phyloP scores from a whole-genome alignment of 2,113 vertebrate species.

The Dasyornis broadbenti region DNA sequence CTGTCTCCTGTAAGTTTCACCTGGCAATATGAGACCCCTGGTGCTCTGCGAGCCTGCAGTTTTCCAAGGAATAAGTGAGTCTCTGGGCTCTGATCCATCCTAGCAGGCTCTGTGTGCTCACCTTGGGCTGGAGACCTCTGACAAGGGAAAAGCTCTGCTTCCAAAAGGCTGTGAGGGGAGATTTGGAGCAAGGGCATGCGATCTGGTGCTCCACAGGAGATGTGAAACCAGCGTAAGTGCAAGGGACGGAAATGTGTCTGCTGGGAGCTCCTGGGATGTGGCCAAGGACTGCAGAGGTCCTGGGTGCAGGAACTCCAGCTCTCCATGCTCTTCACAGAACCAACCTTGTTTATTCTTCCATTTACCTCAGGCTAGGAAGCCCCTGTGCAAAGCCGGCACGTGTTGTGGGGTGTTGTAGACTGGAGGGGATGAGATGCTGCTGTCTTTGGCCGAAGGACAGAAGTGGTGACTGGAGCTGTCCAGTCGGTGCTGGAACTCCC shows the following conservation, averaged over 20 bases:
- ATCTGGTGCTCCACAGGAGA: background rate
- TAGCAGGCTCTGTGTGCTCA: rapidly evolving
- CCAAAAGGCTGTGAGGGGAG: background rate
- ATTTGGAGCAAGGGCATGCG: background rate
- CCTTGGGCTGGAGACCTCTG: background rate
- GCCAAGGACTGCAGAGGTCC: background rate
- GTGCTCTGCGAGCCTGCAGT: background rate
- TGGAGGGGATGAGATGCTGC: background rate
- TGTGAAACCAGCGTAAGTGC: background rate
- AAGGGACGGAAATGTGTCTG: background rate
- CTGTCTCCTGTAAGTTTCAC: background rate
- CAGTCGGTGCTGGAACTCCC: background rate
- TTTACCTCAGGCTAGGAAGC: background rate
- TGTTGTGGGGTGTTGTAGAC: too few relatives aligned
- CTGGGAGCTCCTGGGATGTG: rapidly evolving
- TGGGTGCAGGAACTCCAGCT: background rate
- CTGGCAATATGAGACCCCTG: rapidly evolving
- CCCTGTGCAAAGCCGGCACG: background rate
- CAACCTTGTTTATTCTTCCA: background rate
- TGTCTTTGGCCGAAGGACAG: background rate
- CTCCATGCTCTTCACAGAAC: background rate
- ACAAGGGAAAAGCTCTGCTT: background rate
- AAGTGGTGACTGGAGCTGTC: background rate
- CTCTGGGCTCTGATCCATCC: background rate
- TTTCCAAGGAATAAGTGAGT: background rate